These are phyloP conservation scores for Nasonia oneida DNA, from an alignment of 2,888 invertebrate species.

Conservation along the genomic window DNA sequence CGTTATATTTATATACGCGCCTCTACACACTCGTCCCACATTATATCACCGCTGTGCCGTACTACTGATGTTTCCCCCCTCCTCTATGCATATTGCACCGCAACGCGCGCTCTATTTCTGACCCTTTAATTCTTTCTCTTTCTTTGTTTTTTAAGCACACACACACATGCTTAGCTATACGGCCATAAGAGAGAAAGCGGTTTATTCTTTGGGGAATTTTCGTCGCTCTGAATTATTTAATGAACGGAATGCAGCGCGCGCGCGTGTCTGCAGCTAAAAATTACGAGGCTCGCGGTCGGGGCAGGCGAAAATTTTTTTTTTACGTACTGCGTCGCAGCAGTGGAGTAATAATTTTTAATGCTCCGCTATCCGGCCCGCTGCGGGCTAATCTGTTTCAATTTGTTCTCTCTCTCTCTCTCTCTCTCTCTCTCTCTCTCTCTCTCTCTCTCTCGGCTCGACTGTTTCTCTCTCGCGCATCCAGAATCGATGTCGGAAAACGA, in stretches of 20 bases:
- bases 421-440: too few species aligned
- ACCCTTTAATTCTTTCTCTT: not conserved
- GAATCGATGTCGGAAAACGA: too few species aligned
- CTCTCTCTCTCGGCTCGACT: too few species aligned
- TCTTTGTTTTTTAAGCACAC: not conserved
- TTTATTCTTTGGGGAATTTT: slow-evolving; percentile 36
- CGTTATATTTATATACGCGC: not conserved
- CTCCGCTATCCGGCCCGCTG: not conserved
- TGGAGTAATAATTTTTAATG: slow-evolving; percentile 6
- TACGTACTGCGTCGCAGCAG: not conserved
- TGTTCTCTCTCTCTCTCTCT: too few species aligned
- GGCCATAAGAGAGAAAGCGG: not conserved
- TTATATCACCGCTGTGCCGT: slow-evolving; percentile 39
- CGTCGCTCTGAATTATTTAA: slow-evolving; percentile 41
- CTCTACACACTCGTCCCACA: slow-evolving; percentile 41
- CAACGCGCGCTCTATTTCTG: not conserved
- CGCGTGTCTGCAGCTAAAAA: not conserved
- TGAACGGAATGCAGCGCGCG: not conserved
- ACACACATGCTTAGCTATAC: not conserved
- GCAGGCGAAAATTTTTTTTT: too few species aligned
- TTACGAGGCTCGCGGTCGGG: not conserved
- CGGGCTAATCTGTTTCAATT: not conserved
- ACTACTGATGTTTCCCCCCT: slow-evolving; percentile 16
- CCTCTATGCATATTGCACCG: slow-evolving; percentile 28
- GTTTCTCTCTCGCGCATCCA: too few species aligned